Evolutionary conservation across 2,113 vertebrate genomes (phyloP).

Genomic region (Clarias gariepinus): DNA sequence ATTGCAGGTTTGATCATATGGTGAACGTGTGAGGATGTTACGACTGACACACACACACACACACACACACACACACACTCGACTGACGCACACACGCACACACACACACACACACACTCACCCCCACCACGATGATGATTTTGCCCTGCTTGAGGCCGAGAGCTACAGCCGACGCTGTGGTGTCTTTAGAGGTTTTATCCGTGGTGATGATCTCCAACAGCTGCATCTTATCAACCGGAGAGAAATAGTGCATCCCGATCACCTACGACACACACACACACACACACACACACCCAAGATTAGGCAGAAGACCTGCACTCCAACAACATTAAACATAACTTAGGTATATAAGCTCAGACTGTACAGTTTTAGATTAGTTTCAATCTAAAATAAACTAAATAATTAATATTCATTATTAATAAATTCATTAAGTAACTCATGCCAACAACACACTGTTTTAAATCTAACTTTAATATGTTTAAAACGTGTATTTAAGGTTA

Average conservation of each 20-base stretch:
- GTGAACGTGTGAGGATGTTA: not conserved
- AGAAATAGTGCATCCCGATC: constrained; percentile 98
- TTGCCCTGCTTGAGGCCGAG: constrained; percentile 94
- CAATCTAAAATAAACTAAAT: too few species aligned
- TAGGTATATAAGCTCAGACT: too few species aligned
- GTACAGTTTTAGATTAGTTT: too few species aligned
- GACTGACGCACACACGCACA: constrained; percentile 65
- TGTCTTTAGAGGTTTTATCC: constrained; percentile 87
- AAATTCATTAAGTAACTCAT: too few species aligned
- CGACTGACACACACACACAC: constrained; percentile 52
- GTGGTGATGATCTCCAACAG: constrained; percentile 95
- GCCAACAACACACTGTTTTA: too few species aligned
- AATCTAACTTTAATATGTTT: too few species aligned
- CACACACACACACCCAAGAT: not conserved
- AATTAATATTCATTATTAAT: too few species aligned
- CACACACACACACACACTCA: constrained; percentile 59
- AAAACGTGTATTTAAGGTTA: too few species aligned
- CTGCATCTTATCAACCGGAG: constrained; percentile 97
- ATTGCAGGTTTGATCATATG: too few species aligned
- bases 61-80: constrained; percentile 37
- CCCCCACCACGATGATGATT: constrained; percentile 93
- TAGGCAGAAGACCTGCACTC: not conserved
- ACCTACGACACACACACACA: constrained; percentile 71
- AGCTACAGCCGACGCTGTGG: constrained; percentile 82
- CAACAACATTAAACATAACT: not conserved